Conservation (phyloP, 1,140 invertebrate species). For the Micrasema longulum region DNA sequence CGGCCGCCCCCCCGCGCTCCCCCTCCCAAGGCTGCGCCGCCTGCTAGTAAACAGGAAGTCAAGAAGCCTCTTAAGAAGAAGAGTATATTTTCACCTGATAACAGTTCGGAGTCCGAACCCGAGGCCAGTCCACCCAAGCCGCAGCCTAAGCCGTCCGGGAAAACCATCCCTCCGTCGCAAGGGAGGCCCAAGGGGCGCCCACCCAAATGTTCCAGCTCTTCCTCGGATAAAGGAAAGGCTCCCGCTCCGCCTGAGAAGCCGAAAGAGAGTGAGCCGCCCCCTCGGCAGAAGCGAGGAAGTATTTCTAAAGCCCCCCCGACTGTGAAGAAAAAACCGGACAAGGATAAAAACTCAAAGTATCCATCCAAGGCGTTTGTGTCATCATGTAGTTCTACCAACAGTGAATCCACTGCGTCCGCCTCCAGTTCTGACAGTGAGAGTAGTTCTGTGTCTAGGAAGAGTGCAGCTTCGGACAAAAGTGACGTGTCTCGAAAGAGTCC, state of each 20-base stretch:
- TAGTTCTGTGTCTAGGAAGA: constrained; percentile 52
- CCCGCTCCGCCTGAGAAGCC: constrained; percentile 54
- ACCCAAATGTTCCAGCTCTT: constrained; percentile 62
- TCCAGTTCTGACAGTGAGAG: constrained; percentile 61
- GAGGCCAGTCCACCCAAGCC: constrained; percentile 58
- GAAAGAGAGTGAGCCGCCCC: constrained; percentile 55
- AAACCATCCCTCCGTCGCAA: constrained; percentile 56
- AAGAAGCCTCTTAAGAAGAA: constrained; percentile 76
- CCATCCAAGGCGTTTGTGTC: constrained; percentile 61
- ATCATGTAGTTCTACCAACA: constrained; percentile 63
- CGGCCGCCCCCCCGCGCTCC: constrained; percentile 61
- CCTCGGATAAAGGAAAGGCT: constrained; percentile 54
- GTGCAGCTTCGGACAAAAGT: constrained; percentile 28
- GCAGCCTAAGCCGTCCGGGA: constrained; percentile 58
- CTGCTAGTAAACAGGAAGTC: constrained; percentile 63
- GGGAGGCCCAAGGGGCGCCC: constrained; percentile 57
- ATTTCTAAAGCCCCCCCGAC: constrained; percentile 49
- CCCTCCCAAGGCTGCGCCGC: constrained; percentile 59
- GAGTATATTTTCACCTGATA: constrained; percentile 86
- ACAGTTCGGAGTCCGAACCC: constrained; percentile 80
- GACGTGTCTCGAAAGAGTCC: constrained; percentile 33
- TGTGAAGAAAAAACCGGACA: constrained; percentile 55
- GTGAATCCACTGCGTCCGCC: constrained; percentile 57
- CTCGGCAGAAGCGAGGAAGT: constrained; percentile 45
- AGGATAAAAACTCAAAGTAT: constrained; percentile 56